Percentiles rank a stretch among this genome's conserved stretches.
Conservation (phyloP, 2,888 invertebrate genomes). For the Eupithecia exiguata region DNA sequence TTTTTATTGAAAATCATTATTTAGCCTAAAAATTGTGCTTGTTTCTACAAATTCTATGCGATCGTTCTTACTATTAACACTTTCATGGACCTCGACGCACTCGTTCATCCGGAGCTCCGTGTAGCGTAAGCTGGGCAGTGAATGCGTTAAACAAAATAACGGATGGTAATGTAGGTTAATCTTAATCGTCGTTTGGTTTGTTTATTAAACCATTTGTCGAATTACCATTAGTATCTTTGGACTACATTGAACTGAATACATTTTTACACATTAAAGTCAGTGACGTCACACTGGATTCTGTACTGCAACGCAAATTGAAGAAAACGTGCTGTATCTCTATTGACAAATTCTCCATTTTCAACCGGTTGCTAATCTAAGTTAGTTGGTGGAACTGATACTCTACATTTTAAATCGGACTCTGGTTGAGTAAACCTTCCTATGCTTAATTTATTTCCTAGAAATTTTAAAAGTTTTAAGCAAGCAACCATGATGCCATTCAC, state of each 20-base stretch:
- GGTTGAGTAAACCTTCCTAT: neutral
- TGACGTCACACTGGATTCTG: neutral
- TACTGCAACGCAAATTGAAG: neutral
- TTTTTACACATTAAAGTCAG: neutral
- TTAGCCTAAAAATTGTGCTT: neutral
- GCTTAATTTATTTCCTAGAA: neutral
- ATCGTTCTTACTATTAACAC: neutral
- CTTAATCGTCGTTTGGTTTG: neutral
- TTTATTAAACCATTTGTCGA: constrained; percentile 1
- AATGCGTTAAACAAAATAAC: neutral
- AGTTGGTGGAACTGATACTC: neutral
- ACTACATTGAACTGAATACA: constrained; percentile 15
- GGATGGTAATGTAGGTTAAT: constrained; percentile 3
- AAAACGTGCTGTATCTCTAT: neutral
- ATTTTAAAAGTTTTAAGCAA: neutral
- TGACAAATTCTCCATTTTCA: neutral
- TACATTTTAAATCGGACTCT: neutral
- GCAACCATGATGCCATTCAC: neutral
- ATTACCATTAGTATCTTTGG: constrained; percentile 18
- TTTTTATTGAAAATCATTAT: neutral
- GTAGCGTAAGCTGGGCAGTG: no score
- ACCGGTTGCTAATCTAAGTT: neutral
- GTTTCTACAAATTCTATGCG: neutral
- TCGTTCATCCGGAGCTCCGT: no score
- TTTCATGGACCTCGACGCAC: no score